A percentile compares a stretch with the other conserved stretches of the same genome.
Evolutionary conservation across 2,888 invertebrate species (phyloP).

Genomic region (Agrotis segetum): DNA sequence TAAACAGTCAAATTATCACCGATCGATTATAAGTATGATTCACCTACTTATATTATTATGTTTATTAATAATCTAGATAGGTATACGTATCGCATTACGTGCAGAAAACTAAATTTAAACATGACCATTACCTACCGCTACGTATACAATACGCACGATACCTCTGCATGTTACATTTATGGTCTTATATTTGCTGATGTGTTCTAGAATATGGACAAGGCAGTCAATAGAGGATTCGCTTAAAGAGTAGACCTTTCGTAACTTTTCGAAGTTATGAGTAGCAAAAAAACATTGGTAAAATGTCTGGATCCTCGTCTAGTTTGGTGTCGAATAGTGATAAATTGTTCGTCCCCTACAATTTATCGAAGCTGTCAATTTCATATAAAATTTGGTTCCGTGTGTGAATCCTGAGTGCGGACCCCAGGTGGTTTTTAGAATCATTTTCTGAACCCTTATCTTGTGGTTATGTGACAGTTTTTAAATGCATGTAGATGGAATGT

Average conservation of each 20-base stretch:
- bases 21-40: no score
- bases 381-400: conserved; percentile 45
- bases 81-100: neutral
- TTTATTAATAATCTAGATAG: neutral
- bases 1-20: neutral
- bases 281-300: neutral
- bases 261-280: no score
- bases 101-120: neutral
- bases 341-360: conserved; percentile 32
- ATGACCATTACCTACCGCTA: neutral
- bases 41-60: neutral
- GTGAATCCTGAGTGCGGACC: conserved; percentile 16
- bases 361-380: conserved; percentile 45
- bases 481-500: neutral
- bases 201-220: no score
- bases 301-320: conserved; percentile 17
- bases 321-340: conserved; percentile 31
- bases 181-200: no score
- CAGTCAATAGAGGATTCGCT: no score
- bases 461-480: conserved; percentile 30
- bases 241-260: no score
- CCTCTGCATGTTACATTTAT: neutral
- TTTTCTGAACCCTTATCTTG: conserved; percentile 40
- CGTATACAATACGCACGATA: neutral
- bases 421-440: conserved; percentile 34